These are phyloP conservation scores for Diabrotica virgifera DNA, from an alignment of 1,140 invertebrate species.

Conservation along the genomic window DNA sequence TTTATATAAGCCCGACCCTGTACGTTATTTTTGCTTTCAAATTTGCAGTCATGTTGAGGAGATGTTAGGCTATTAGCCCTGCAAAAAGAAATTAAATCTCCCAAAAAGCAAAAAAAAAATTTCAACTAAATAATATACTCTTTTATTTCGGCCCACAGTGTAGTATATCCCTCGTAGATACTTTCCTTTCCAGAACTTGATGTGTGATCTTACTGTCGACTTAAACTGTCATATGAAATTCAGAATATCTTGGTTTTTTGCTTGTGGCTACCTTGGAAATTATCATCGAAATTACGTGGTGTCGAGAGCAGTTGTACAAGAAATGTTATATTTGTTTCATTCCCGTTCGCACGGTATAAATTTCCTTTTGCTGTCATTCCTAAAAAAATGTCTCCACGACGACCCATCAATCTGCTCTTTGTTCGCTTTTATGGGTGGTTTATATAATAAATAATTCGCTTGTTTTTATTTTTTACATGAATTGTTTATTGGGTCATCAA, in stretches of 20 bases:
- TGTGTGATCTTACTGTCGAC: constrained; percentile 28
- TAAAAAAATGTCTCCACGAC: constrained; percentile 20
- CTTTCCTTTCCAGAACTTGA: constrained; percentile 22
- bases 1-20: too few relatives aligned
- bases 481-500: constrained; percentile 21
- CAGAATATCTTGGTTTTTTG: constrained; percentile 28
- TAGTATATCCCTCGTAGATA: not conserved
- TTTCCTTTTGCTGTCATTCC: constrained; percentile 20
- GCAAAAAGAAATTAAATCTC: too few relatives aligned
- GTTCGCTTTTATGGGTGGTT: constrained; percentile 22
- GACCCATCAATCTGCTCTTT: constrained; percentile 18
- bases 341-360: constrained; percentile 31
- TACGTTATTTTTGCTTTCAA: too few relatives aligned
- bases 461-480: constrained; percentile 16
- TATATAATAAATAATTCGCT: constrained; percentile 20
- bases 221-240: constrained; percentile 30
- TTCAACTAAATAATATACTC: too few relatives aligned
- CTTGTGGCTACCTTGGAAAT: constrained; percentile 24
- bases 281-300: constrained; percentile 32
- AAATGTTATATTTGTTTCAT: constrained; percentile 32
- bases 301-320: constrained; percentile 26
- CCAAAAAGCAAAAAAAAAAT: too few relatives aligned
- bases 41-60: too few relatives aligned
- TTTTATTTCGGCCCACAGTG: too few relatives aligned
- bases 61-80: too few relatives aligned